Conservation (phyloP, 2,888 invertebrate species). For the Galerucella calmariensis region DNA sequence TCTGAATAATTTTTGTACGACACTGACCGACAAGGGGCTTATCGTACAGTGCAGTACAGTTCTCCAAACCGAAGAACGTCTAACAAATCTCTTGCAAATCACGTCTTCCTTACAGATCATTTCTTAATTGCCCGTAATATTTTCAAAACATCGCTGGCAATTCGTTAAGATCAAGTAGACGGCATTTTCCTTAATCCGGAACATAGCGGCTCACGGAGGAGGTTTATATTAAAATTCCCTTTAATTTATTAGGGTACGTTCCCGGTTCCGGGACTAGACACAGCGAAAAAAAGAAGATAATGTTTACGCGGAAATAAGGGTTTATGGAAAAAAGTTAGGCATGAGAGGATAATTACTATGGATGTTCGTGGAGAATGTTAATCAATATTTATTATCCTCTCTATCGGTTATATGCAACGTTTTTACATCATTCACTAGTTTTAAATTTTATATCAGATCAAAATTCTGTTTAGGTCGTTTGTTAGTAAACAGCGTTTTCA, state of each 20-base stretch:
- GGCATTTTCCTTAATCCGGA: slow-evolving; percentile 40
- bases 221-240: slow-evolving; percentile 45
- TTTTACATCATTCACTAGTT: not conserved
- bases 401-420: not conserved
- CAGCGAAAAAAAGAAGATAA: slow-evolving; percentile 30
- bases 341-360: slow-evolving; percentile 22
- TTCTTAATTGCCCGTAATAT: slow-evolving; percentile 51
- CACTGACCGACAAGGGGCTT: no score
- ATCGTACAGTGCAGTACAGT: not conserved
- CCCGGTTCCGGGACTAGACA: slow-evolving; percentile 27
- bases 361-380: not conserved
- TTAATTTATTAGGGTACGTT: slow-evolving; percentile 40
- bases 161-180: slow-evolving; percentile 49
- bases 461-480: not conserved
- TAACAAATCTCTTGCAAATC: slow-evolving; percentile 48
- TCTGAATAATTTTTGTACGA: no score
- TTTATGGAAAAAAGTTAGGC: slow-evolving; percentile 19
- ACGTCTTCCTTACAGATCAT: slow-evolving; percentile 48
- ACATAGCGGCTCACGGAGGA: slow-evolving; percentile 30
- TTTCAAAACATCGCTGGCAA: slow-evolving; percentile 46
- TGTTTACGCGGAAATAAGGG: slow-evolving; percentile 26
- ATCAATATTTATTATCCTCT: slow-evolving; percentile 4
- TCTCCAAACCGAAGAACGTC: slow-evolving; percentile 20
- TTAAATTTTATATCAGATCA: not conserved
- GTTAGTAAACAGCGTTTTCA: no score